These are phyloP conservation scores for Colinus virginianus DNA, from an alignment of 2,113 vertebrate genomes.

Conservation along the genomic window DNA sequence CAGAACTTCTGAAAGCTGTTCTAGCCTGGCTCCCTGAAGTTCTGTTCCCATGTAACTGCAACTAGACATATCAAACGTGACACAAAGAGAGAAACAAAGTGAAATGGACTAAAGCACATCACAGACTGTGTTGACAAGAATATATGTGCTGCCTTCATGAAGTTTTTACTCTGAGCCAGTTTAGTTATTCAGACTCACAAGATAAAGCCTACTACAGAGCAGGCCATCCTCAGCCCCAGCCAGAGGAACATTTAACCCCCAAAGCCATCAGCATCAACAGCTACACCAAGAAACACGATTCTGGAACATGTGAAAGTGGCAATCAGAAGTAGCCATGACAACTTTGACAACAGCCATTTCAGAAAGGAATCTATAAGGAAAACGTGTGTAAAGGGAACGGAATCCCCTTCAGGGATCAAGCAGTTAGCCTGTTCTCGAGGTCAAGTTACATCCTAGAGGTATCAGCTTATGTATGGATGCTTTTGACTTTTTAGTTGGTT, in stretches of 20 bases:
- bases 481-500: not conserved
- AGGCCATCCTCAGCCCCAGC: not conserved
- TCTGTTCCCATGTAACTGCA: not conserved
- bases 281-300: not conserved
- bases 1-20: not conserved
- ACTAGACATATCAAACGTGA: not conserved
- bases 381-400: not conserved
- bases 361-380: not conserved
- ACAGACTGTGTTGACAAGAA: not conserved
- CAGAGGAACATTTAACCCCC: not conserved
- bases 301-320: not conserved
- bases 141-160: not conserved
- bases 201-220: not conserved
- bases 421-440: not conserved
- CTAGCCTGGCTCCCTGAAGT: not conserved
- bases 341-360: not conserved
- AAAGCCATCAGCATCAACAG: not conserved
- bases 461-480: not conserved
- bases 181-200: not conserved
- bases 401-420: not conserved
- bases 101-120: not conserved
- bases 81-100: not conserved
- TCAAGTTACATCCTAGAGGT: not conserved
- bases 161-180: not conserved
- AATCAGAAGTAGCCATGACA: not conserved